These are phyloP conservation scores for Pyrgilauda ruficollis DNA, from an alignment of 2,113 vertebrate genomes.

Conservation along the genomic window DNA sequence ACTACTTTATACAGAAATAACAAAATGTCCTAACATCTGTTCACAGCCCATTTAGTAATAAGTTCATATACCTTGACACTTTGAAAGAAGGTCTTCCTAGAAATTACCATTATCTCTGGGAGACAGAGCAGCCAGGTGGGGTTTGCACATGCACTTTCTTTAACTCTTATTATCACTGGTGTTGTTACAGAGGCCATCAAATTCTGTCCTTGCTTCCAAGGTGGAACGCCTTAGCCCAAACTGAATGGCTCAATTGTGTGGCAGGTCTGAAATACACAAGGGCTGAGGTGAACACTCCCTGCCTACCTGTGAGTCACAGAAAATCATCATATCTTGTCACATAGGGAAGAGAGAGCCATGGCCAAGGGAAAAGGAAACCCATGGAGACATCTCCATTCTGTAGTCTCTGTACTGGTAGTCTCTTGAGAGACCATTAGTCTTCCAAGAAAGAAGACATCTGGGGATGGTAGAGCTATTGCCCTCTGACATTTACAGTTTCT, in stretches of 20 bases:
- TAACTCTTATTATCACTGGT: background rate
- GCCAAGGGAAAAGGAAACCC: background rate
- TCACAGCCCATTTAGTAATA: conserved; percentile 1
- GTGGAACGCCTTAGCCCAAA: background rate
- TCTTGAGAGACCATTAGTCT: background rate
- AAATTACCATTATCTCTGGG: background rate
- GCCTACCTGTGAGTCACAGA: background rate
- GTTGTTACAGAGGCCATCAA: background rate
- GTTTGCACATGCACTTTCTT: background rate
- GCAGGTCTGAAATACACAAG: background rate
- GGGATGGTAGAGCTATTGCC: background rate
- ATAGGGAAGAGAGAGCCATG: background rate
- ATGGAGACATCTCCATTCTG: background rate
- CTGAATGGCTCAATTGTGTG: background rate
- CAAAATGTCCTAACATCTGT: conserved; percentile 10
- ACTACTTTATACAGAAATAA: conserved; percentile 32
- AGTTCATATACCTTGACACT: background rate
- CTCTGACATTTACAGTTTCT: background rate
- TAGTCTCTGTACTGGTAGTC: background rate
- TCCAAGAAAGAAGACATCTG: background rate
- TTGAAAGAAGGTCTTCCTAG: conserved; percentile 1
- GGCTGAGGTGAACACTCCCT: background rate
- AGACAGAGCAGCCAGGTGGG: background rate
- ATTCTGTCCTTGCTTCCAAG: background rate
- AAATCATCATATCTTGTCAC: background rate